phyloP scores from a whole-genome alignment of 2,113 vertebrate species.

The Ovibos moschatus region DNA sequence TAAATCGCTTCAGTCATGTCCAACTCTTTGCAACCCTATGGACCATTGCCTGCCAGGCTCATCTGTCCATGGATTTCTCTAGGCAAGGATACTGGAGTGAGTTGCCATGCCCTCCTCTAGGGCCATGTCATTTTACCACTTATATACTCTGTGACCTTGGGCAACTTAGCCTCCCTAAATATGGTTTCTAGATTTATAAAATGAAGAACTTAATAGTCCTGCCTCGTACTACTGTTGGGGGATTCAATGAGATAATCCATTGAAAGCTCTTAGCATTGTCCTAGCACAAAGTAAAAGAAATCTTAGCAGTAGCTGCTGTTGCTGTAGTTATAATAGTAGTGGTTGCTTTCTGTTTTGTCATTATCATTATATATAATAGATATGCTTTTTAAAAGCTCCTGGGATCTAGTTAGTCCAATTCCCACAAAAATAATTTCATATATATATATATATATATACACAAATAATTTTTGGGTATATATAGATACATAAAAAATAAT shows the following conservation, averaged over 20 bases:
- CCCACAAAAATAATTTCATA: background rate
- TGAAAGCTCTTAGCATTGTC: background rate
- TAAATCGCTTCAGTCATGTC: background rate
- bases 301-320: background rate
- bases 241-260: background rate
- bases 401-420: background rate
- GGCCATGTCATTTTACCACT: background rate
- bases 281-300: background rate
- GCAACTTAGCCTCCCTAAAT: background rate
- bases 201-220: background rate
- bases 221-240: background rate
- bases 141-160: background rate
- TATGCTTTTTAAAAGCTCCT: background rate
- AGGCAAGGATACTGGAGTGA: background rate
- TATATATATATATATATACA: background rate
- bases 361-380: background rate
- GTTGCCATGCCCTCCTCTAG: background rate
- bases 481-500: background rate
- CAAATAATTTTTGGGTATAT: background rate
- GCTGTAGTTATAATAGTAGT: background rate
- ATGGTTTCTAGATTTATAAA: background rate
- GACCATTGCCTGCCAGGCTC: background rate
- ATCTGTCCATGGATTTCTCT: background rate
- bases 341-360: background rate
- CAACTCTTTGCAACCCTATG: background rate